Evolutionary conservation across 1,140 invertebrate genomes (phyloP).

Genomic region (Drosophila bocqueti): DNA sequence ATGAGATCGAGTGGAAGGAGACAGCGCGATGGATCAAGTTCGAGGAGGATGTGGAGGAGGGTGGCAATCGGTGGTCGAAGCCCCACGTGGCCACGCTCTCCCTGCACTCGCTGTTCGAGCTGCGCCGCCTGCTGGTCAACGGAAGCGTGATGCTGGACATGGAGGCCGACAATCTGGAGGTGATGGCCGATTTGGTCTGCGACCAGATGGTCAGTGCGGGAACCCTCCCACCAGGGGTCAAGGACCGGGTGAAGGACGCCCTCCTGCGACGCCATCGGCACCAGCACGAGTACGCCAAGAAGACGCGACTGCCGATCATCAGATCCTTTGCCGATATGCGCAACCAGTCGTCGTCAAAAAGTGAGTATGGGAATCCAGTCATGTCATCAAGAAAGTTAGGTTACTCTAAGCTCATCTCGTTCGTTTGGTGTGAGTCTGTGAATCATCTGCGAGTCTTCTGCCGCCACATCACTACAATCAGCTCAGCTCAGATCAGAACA

Average conservation of each 20-base stretch:
- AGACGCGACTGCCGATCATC: conserved; percentile 96
- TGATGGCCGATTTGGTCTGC: conserved; percentile 95
- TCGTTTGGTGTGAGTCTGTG: conserved; percentile 56
- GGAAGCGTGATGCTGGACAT: conserved; percentile 96
- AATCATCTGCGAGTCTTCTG: conserved; percentile 27
- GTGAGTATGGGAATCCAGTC: conserved; percentile 88
- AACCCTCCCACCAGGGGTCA: conserved; percentile 90
- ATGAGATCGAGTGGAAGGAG: conserved; percentile 98
- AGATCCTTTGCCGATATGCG: conserved; percentile 98
- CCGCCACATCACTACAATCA: conserved; percentile 25
- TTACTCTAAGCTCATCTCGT: conserved; percentile 64
- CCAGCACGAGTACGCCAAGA: conserved; percentile 94
- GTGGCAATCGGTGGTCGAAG: conserved; percentile 97
- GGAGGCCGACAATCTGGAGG: conserved; percentile 93
- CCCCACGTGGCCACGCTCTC: conserved; percentile 97
- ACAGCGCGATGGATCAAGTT: conserved; percentile 99
- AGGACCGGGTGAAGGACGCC: conserved; percentile 94
- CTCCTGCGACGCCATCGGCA: conserved; percentile 96
- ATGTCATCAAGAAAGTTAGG: background rate
- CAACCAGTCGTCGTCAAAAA: conserved; percentile 97
- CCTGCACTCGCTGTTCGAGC: conserved; percentile 95
- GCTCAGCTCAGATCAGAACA: conserved; percentile 14
- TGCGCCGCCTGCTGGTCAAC: conserved; percentile 94
- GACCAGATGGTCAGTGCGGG: conserved; percentile 96
- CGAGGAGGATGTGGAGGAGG: conserved; percentile 97